These are phyloP conservation scores for Drosophila burlai DNA, from an alignment of 1,140 invertebrate genomes.

Conservation along the genomic window DNA sequence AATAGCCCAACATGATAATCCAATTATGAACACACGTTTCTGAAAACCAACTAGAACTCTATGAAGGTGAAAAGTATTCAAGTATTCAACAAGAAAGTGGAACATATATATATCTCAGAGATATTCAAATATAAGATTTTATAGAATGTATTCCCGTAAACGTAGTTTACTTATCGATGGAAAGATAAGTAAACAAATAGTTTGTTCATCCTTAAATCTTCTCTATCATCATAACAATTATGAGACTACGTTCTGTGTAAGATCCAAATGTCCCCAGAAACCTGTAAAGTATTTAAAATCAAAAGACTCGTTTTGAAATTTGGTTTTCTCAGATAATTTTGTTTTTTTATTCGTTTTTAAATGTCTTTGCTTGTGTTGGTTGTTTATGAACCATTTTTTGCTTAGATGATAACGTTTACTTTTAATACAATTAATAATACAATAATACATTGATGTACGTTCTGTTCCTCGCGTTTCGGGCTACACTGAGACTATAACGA, in stretches of 20 bases:
- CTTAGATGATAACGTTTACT: constrained; percentile 63
- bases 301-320: constrained; percentile 5
- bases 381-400: constrained; percentile 47
- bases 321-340: constrained; percentile 44
- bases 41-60: not conserved
- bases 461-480: constrained; percentile 43
- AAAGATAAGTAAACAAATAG: not conserved
- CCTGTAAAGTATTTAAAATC: constrained; percentile 4
- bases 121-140: too few relatives aligned
- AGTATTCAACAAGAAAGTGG: not conserved
- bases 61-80: not conserved
- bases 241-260: too few relatives aligned
- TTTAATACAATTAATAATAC: constrained; percentile 81
- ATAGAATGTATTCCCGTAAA: not conserved
- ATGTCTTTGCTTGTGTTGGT: constrained; percentile 64
- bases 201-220: not conserved
- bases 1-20: constrained; percentile 23
- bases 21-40: constrained; percentile 16
- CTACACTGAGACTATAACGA: constrained; percentile 61
- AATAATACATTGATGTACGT: constrained; percentile 75
- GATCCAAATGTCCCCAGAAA: not conserved
- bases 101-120: not conserved
- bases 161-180: too few relatives aligned
- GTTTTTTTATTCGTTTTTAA: constrained; percentile 67
- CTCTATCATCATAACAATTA: too few relatives aligned